phyloP scores from a whole-genome alignment of 2,797 vertebrate species.

The Hippocampus kuda region DNA sequence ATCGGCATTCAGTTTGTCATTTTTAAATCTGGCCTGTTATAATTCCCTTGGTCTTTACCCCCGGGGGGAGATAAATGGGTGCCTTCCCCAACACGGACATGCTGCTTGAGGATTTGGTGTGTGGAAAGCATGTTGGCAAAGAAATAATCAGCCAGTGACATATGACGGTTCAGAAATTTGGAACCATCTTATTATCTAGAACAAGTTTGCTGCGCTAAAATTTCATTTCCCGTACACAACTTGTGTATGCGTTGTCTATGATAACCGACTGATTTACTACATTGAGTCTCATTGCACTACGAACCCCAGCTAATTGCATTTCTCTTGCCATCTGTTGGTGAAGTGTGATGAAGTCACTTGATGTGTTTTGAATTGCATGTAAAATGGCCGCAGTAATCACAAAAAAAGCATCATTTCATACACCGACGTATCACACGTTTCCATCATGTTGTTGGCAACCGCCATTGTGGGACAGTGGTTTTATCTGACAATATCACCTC shows the following conservation, averaged over 20 bases:
- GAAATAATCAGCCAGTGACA: background rate
- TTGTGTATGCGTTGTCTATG: background rate
- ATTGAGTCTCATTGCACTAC: background rate
- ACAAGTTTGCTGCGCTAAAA: background rate
- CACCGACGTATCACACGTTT: no score
- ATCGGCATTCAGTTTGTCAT: background rate
- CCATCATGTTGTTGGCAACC: background rate
- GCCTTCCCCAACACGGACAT: background rate
- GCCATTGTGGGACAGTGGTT: background rate
- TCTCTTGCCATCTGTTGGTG: background rate
- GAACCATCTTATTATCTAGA: background rate
- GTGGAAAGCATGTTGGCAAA: background rate
- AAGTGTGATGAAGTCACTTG: background rate
- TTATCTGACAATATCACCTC: background rate
- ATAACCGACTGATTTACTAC: background rate
- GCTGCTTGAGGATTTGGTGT: background rate
- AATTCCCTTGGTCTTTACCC: background rate
- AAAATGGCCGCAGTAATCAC: background rate
- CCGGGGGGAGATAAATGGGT: background rate
- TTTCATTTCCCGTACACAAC: background rate
- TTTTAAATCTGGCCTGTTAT: background rate
- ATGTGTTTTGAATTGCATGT: background rate
- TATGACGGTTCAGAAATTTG: background rate
- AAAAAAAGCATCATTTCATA: background rate
- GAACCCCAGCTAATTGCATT: background rate